Percentiles rank a stretch among this genome's conserved stretches.
Evolutionary conservation across 2,888 invertebrate genomes (phyloP).

Genomic region (Agriotes lineatus): DNA sequence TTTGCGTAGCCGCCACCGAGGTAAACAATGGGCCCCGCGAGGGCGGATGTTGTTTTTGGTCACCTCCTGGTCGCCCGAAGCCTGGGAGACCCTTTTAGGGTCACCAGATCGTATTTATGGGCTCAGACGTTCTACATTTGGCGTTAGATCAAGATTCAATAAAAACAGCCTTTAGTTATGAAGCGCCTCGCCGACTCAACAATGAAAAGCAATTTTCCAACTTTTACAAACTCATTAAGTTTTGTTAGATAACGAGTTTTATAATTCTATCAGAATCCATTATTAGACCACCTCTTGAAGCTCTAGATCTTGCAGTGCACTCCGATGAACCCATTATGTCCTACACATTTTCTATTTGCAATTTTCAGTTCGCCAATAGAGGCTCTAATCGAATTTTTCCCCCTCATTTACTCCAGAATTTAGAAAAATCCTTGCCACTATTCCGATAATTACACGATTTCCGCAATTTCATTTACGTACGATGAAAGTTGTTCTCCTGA

Average conservation of each 20-base stretch:
- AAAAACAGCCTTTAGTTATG: slow-evolving; percentile 19
- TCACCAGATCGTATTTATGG: slow-evolving; percentile 20
- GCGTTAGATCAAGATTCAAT: slow-evolving; percentile 12
- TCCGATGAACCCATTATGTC: background rate
- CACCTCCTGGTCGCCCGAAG: slow-evolving; percentile 24
- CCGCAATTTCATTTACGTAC: no score
- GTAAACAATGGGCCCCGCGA: slow-evolving; percentile 31
- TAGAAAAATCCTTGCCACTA: no score
- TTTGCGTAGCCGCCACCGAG: slow-evolving; percentile 25
- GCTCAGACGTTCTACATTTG: slow-evolving; percentile 9
- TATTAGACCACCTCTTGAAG: slow-evolving; percentile 24
- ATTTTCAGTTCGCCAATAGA: background rate
- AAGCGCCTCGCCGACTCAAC: slow-evolving; percentile 13
- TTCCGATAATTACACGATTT: no score
- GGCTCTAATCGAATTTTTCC: no score
- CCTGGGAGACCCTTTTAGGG: slow-evolving; percentile 23
- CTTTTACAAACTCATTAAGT: slow-evolving; percentile 42
- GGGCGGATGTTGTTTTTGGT: slow-evolving; percentile 32
- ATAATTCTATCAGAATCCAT: slow-evolving; percentile 47
- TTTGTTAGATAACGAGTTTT: slow-evolving; percentile 43
- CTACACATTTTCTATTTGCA: background rate
- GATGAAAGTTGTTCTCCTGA: no score
- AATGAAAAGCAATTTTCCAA: slow-evolving; percentile 31
- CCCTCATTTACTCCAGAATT: no score
- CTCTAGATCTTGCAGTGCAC: background rate